phyloP scores from a whole-genome alignment of 2,888 invertebrate genomes.

The Parnassius glacialis region DNA sequence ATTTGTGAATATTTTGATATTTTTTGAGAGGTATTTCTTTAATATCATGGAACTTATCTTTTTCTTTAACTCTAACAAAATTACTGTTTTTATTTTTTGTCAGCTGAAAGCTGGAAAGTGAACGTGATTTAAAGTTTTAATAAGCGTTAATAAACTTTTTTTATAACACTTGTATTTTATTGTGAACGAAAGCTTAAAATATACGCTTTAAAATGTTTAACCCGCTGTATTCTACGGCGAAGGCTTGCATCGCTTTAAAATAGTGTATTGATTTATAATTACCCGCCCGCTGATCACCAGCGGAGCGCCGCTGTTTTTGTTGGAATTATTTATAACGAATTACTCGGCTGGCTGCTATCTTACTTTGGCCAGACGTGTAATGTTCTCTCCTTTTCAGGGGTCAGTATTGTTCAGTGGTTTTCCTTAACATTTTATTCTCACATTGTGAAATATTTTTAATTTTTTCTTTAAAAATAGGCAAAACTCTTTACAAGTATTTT shows the following conservation, averaged over 20 bases:
- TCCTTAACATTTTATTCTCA: slow-evolving; percentile 29
- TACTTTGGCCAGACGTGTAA: slow-evolving; percentile 35
- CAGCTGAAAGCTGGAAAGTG: neutral
- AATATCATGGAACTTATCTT: neutral
- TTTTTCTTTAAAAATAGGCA: too few species aligned
- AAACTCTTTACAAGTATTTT: too few species aligned
- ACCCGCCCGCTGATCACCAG: slow-evolving; percentile 34
- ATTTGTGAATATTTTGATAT: neutral
- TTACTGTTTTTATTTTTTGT: neutral
- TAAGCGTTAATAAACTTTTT: too few species aligned
- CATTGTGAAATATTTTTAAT: slow-evolving; percentile 17
- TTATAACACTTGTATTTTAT: too few species aligned
- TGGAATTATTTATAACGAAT: slow-evolving; percentile 51
- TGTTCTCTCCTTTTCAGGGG: slow-evolving; percentile 34
- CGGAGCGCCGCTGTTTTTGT: slow-evolving; percentile 42
- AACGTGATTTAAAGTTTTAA: too few species aligned
- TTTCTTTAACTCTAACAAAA: neutral
- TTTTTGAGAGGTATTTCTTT: neutral
- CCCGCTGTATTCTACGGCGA: slow-evolving; percentile 34
- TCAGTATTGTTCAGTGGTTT: slow-evolving; percentile 34
- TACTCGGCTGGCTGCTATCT: slow-evolving; percentile 40
- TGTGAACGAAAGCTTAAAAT: neutral
- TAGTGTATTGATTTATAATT: slow-evolving; percentile 55
- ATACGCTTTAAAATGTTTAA: slow-evolving; percentile 21
- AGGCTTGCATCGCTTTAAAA: slow-evolving; percentile 37